Evolutionary conservation across 64 coral and sea anemone genomes (phyloP).

Genomic region (Montipora foliosa): DNA sequence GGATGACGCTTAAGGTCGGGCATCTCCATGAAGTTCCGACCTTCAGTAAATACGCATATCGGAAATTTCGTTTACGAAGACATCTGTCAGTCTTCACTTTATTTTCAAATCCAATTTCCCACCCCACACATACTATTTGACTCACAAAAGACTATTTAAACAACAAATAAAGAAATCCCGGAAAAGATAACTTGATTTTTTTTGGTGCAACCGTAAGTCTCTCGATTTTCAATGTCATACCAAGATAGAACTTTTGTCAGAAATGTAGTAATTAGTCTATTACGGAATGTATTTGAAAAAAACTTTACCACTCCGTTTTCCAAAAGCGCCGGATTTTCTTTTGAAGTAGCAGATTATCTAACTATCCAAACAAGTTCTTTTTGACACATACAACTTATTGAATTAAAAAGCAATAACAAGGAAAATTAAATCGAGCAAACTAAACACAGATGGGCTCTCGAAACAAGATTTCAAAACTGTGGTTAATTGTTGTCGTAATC

Average conservation of each 20-base stretch:
- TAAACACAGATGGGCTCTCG: constrained; percentile 48
- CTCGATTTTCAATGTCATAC: too few relatives aligned
- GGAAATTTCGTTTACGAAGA: background rate
- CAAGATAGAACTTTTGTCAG: too few relatives aligned
- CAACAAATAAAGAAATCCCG: constrained; percentile 38
- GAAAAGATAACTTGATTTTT: background rate
- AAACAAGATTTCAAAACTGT: constrained; percentile 59
- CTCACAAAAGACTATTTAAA: constrained; percentile 54
- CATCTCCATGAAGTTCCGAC: background rate
- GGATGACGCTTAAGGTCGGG: background rate
- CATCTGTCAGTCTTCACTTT: constrained; percentile 18
- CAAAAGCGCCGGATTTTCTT: background rate
- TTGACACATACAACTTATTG: constrained; percentile 30
- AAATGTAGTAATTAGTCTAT: too few relatives aligned
- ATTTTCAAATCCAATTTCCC: constrained; percentile 32
- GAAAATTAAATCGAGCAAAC: constrained; percentile 51
- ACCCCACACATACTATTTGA: constrained; percentile 27
- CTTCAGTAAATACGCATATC: background rate
- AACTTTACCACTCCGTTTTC: background rate
- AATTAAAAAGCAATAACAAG: constrained; percentile 49
- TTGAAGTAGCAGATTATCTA: background rate
- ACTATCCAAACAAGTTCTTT: constrained; percentile 34
- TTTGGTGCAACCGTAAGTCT: background rate
- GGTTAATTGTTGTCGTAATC: constrained; percentile 44
- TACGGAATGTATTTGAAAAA: too few relatives aligned